These are phyloP conservation scores for Agelas oroides DNA, from an alignment of 37 sponge, comb jelly and placozoan species.

Conservation along the genomic window DNA sequence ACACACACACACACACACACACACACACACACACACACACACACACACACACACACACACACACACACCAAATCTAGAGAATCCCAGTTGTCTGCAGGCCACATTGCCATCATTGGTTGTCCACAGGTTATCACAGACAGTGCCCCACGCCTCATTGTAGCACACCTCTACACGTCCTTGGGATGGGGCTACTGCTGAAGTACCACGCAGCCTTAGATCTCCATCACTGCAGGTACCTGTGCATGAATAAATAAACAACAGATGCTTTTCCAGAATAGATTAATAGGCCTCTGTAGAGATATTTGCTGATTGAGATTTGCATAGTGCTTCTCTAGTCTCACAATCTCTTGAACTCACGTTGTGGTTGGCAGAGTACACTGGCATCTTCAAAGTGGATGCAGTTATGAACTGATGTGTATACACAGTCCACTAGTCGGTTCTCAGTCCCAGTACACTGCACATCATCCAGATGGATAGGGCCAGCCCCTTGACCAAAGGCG, in stretches of 20 bases:
- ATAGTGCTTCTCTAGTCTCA: neutral
- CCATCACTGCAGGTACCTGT: constrained; percentile 18
- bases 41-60: too few species aligned
- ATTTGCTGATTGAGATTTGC: neutral
- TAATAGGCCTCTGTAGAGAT: neutral
- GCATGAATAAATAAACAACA: too few species aligned
- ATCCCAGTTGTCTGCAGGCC: constrained; percentile 31
- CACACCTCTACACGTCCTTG: constrained; percentile 21
- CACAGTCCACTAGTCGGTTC: neutral
- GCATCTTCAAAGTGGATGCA: constrained; percentile 35
- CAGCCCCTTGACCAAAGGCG: constrained; percentile 10
- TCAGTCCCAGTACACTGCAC: constrained; percentile 42
- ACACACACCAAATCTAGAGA: neutral
- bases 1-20: too few species aligned
- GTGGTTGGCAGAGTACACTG: constrained; percentile 11
- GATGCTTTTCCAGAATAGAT: neutral
- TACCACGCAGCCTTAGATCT: constrained; percentile 3
- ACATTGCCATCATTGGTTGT: neutral
- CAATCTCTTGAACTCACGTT: neutral
- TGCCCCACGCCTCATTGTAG: constrained; percentile 20
- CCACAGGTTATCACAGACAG: neutral
- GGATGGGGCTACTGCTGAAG: neutral
- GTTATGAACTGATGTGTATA: neutral
- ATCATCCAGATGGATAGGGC: constrained; percentile 1
- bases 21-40: too few species aligned